phyloP scores from a whole-genome alignment of 2,888 invertebrate genomes.

The Pecten maximus region DNA sequence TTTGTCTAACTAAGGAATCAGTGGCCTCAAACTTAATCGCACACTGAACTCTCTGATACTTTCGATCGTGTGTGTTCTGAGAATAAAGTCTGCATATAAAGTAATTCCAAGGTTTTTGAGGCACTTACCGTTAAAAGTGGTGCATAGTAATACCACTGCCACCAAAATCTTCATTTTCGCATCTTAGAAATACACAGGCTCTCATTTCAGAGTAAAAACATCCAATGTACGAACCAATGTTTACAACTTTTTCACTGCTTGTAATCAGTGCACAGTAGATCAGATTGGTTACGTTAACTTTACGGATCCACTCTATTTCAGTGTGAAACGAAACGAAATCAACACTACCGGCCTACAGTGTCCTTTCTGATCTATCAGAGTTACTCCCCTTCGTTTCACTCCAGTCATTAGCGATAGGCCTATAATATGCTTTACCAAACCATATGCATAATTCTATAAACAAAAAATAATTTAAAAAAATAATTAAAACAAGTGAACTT shows the following conservation, averaged over 20 bases:
- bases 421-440: too few species aligned
- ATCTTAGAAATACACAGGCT: slow-evolving; percentile 1
- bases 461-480: too few species aligned
- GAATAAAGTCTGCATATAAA: background rate
- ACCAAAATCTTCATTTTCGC: slow-evolving; percentile 33
- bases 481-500: too few species aligned
- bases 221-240: slow-evolving; percentile 7
- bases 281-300: background rate
- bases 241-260: slow-evolving; percentile 34
- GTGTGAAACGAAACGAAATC: background rate
- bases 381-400: too few species aligned
- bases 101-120: background rate
- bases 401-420: too few species aligned
- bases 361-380: too few species aligned
- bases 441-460: too few species aligned
- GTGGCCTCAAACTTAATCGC: background rate
- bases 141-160: slow-evolving; percentile 21
- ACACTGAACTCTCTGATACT: slow-evolving; percentile 18
- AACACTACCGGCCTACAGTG: too few species aligned
- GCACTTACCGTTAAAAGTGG: slow-evolving; percentile 14
- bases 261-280: slow-evolving; percentile 7
- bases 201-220: slow-evolving; percentile 30
- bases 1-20: background rate
- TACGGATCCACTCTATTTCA: background rate
- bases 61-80: slow-evolving; percentile 6